A percentile compares a stretch with the other conserved stretches of the same genome.
Evolutionary conservation across 1,140 invertebrate species (phyloP).

Genomic region (Calephelis virginiensis): DNA sequence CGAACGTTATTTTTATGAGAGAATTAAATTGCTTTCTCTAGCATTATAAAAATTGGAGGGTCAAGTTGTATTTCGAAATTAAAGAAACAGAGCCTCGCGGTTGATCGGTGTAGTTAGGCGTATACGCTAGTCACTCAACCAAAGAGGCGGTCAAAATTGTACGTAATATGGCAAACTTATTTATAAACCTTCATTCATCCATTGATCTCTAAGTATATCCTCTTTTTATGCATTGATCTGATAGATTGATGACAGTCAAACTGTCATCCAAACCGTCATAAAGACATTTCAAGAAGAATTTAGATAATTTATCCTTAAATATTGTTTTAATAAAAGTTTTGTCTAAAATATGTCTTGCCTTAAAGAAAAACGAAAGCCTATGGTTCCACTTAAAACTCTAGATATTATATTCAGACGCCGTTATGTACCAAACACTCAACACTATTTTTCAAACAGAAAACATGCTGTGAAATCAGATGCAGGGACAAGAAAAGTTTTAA

Average conservation of each 20-base stretch:
- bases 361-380: conserved; percentile 57
- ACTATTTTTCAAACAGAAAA: conserved; percentile 65
- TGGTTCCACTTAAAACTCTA: conserved; percentile 65
- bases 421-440: conserved; percentile 64
- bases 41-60: no score
- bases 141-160: no score
- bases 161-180: no score
- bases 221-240: no score
- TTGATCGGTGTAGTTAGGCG: no score
- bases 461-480: conserved; percentile 42
- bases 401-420: conserved; percentile 66
- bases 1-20: no score
- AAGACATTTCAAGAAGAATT: conserved; percentile 10
- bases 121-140: no score
- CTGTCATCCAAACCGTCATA: background rate
- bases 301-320: conserved; percentile 1
- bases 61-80: no score
- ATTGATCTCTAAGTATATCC: no score
- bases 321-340: background rate
- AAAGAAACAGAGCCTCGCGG: no score
- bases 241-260: background rate
- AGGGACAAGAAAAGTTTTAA: conserved; percentile 31
- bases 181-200: no score
- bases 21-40: no score
- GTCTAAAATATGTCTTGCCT: conserved; percentile 53